A percentile compares a stretch with the other conserved stretches of the same genome.
Conservation (phyloP, 2,888 invertebrate species). For the Scrobipalpa costella region DNA sequence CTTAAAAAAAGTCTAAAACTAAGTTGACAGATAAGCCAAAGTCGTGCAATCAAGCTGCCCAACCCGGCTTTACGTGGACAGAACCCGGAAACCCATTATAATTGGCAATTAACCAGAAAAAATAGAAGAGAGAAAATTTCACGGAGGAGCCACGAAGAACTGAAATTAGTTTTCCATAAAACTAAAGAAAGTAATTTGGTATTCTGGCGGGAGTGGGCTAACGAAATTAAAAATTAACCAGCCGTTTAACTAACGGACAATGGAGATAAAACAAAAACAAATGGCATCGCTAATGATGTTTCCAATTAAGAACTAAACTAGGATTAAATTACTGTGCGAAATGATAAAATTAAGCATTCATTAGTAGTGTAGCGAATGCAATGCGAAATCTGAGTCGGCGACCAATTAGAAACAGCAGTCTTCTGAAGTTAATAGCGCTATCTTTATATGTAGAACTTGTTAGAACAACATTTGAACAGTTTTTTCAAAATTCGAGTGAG, state of each 20-base stretch:
- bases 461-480: too few relatives aligned
- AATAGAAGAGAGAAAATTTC: slow-evolving; percentile 5
- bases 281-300: neutral
- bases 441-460: neutral
- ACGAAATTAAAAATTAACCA: neutral
- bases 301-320: neutral
- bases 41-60: neutral
- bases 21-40: neutral
- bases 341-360: neutral
- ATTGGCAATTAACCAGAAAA: slow-evolving; percentile 20
- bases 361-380: neutral
- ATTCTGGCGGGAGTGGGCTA: neutral
- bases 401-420: neutral
- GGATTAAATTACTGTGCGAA: neutral
- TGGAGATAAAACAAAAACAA: neutral
- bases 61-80: neutral
- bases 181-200: neutral
- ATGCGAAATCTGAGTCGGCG: neutral
- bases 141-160: neutral
- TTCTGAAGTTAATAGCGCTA: neutral
- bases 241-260: neutral
- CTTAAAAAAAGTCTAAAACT: too few relatives aligned
- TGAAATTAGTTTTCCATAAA: slow-evolving; percentile 20
- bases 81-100: slow-evolving; percentile 16
- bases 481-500: too few relatives aligned